Evolutionary conservation across 2,888 invertebrate genomes (phyloP).

Genomic region (Osmoderma eremita): DNA sequence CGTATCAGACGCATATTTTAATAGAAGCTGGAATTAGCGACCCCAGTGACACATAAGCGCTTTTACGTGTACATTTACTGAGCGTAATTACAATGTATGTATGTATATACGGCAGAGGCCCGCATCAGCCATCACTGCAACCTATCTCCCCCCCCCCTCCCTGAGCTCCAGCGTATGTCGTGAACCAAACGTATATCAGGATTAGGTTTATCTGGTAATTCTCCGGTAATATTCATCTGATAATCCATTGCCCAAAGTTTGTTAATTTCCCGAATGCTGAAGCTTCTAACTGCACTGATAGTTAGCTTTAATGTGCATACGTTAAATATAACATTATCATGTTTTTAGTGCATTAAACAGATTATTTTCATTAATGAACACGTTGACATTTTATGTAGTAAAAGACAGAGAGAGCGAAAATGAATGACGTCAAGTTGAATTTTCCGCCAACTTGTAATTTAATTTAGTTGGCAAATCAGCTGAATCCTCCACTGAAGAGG

Average conservation of each 20-base stretch:
- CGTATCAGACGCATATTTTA: slow-evolving; percentile 17
- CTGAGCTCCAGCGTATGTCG: slow-evolving; percentile 20
- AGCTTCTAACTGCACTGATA: slow-evolving; percentile 23
- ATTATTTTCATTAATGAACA: too few species aligned
- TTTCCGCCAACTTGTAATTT: too few species aligned
- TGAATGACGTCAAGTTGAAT: too few species aligned
- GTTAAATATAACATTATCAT: too few species aligned
- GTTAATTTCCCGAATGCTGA: slow-evolving; percentile 35
- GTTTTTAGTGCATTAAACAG: too few species aligned
- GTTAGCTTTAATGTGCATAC: too few species aligned
- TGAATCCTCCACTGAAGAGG: too few species aligned
- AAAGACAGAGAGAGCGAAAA: too few species aligned
- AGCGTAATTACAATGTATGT: slow-evolving; percentile 57
- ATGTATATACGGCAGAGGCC: slow-evolving; percentile 28
- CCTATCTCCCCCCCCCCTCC: slow-evolving; percentile 37
- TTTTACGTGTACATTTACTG: slow-evolving; percentile 61
- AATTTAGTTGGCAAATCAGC: too few species aligned
- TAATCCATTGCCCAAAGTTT: slow-evolving; percentile 39
- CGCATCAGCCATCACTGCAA: slow-evolving; percentile 42
- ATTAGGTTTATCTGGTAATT: slow-evolving; percentile 42
- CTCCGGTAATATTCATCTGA: slow-evolving; percentile 41
- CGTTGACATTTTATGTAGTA: too few species aligned
- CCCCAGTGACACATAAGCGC: slow-evolving; percentile 53
- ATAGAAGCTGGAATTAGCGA: slow-evolving; percentile 27
- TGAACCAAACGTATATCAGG: slow-evolving; percentile 39